phyloP scores from a whole-genome alignment of 2,888 invertebrate species.

The Callyntrura sp. region DNA sequence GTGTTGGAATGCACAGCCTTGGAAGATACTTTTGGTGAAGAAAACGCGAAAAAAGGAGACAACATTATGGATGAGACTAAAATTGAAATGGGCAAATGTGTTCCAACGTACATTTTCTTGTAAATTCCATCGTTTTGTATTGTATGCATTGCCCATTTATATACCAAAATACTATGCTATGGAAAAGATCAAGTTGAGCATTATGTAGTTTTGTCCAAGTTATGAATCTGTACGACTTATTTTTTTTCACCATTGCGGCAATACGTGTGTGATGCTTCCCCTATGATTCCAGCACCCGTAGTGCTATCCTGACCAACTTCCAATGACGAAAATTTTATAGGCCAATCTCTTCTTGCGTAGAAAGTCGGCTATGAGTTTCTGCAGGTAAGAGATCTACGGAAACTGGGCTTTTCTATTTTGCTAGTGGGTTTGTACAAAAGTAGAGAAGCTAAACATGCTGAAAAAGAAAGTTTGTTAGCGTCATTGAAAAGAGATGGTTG shows the following conservation, averaged over 20 bases:
- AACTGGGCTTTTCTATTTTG: too few relatives aligned
- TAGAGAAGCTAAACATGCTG: not conserved
- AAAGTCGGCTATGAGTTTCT: not conserved
- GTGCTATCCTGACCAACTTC: conserved; percentile 67
- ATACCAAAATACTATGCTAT: too few relatives aligned
- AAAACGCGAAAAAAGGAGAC: too few relatives aligned
- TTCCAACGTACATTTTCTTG: not conserved
- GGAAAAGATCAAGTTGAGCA: too few relatives aligned
- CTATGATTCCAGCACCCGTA: conserved; percentile 5
- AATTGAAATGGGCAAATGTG: not conserved
- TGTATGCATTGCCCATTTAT: too few relatives aligned
- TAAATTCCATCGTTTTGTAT: too few relatives aligned
- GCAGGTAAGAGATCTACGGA: not conserved
- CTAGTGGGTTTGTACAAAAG: too few relatives aligned
- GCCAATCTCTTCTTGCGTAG: not conserved
- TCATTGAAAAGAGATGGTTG: conserved; percentile 49
- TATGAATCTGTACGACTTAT: not conserved
- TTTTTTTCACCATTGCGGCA: not conserved
- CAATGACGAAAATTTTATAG: conserved; percentile 70
- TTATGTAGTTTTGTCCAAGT: not conserved
- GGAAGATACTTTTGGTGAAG: not conserved
- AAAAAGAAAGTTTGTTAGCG: conserved; percentile 41
- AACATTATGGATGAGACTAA: too few relatives aligned
- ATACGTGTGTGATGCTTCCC: not conserved
- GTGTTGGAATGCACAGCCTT: not conserved